Evolutionary conservation across 2,888 invertebrate species (phyloP).

Genomic region (Colostygia pectinataria): DNA sequence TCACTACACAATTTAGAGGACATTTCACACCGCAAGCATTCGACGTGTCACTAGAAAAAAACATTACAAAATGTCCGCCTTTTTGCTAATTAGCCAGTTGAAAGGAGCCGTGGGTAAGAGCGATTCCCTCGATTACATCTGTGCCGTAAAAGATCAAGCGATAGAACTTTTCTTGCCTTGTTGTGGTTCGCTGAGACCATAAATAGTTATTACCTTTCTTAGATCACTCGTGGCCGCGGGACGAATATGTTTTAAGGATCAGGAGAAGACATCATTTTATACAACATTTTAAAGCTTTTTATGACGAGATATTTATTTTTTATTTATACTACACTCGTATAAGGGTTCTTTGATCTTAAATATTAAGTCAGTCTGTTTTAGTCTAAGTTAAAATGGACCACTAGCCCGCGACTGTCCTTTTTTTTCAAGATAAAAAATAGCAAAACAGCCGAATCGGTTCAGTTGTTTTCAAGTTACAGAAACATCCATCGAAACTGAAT

Average conservation of each 20-base stretch:
- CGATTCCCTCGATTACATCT: constrained; percentile 51
- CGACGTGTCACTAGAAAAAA: constrained; percentile 37
- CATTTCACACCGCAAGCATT: constrained; percentile 27
- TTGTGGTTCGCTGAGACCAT: constrained; percentile 32
- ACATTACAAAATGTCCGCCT: constrained; percentile 33
- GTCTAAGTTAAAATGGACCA: no score
- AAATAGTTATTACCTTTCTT: constrained; percentile 34
- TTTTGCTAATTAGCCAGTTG: constrained; percentile 59
- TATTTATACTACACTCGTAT: constrained; percentile 1
- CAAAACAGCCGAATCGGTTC: no score
- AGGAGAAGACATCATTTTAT: constrained; percentile 28
- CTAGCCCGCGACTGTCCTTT: no score
- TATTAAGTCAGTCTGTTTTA: constrained; percentile 11
- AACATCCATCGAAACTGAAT: no score
- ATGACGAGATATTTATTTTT: constrained; percentile 2
- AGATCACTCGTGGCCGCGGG: constrained; percentile 36
- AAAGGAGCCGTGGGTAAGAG: constrained; percentile 55
- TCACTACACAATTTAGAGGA: constrained; percentile 22
- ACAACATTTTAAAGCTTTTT: constrained; percentile 20
- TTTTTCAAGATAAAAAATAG: no score
- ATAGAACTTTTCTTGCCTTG: constrained; percentile 27
- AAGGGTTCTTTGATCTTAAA: constrained; percentile 29
- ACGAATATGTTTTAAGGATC: constrained; percentile 46
- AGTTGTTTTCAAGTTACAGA: no score
- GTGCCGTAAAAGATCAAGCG: constrained; percentile 34